A percentile compares a stretch with the other conserved stretches of the same genome.
Conservation (phyloP, 1,140 invertebrate species). For the Littorina saxatilis region DNA sequence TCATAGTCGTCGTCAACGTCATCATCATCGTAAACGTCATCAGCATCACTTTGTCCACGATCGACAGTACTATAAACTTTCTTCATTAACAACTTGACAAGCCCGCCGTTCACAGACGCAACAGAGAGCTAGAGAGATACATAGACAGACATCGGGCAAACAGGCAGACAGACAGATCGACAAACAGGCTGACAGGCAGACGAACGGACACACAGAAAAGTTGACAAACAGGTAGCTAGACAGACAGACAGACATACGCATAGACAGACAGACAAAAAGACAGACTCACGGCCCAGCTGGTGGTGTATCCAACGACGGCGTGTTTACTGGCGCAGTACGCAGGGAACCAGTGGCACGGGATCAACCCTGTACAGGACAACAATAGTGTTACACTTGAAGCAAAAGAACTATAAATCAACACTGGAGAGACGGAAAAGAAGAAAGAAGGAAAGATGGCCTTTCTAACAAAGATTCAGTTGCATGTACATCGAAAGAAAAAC, state of each 20-base stretch:
- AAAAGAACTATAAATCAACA: no score
- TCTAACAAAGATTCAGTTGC: no score
- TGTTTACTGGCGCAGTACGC: slow-evolving; percentile 21
- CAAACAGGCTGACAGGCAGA: neutral
- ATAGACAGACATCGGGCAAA: neutral
- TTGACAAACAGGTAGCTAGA: neutral
- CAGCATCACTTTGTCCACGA: no score
- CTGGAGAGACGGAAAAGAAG: no score
- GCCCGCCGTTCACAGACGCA: no score
- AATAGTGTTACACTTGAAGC: neutral
- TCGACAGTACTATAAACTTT: no score
- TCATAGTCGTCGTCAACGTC: no score
- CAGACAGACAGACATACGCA: neutral
- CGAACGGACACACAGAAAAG: neutral
- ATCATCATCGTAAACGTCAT: no score
- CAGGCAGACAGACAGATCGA: neutral
- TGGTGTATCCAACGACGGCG: slow-evolving; percentile 35
- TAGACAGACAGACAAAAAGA: neutral
- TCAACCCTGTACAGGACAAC: neutral
- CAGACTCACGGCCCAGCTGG: slow-evolving; percentile 36
- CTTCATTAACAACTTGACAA: no score
- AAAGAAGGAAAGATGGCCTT: no score
- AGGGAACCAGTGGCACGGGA: neutral
- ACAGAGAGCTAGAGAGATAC: neutral
- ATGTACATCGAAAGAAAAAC: no score